Evolutionary conservation across 2,888 invertebrate species (phyloP).

Genomic region (Epiblema foenella): DNA sequence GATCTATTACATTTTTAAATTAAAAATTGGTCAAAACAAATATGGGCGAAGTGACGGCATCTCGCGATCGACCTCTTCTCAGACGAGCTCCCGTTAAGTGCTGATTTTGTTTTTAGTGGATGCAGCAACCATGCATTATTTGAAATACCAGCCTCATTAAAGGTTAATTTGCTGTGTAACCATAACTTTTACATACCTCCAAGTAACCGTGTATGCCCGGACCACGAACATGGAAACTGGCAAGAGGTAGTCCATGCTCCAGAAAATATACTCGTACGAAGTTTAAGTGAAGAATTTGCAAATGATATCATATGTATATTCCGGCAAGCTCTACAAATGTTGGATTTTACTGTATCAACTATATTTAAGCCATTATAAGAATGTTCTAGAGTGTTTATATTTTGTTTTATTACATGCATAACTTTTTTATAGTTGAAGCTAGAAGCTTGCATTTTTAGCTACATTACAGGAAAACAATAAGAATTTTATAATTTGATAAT

Average conservation of each 20-base stretch:
- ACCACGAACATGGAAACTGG: constrained; percentile 6
- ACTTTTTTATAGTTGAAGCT: background rate
- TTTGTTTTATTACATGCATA: background rate
- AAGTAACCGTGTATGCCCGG: constrained; percentile 14
- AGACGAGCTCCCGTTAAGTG: constrained; percentile 6
- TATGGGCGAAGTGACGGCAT: constrained; percentile 13
- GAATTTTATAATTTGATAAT: too few relatives aligned
- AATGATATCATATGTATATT: constrained; percentile 9
- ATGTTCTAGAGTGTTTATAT: background rate
- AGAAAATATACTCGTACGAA: constrained; percentile 15
- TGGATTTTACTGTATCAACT: constrained; percentile 11
- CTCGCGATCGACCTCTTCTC: constrained; percentile 16
- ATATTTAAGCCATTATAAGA: constrained; percentile 13
- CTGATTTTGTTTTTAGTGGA: constrained; percentile 4
- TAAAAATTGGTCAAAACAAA: constrained; percentile 7
- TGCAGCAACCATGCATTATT: background rate
- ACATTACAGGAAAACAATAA: constrained; percentile 1
- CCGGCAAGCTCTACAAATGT: constrained; percentile 8
- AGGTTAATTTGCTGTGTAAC: constrained; percentile 13
- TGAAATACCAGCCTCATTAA: constrained; percentile 8
- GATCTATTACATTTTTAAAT: background rate
- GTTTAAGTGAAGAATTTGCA: constrained; percentile 15
- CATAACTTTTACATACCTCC: constrained; percentile 14
- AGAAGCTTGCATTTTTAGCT: constrained; percentile 4
- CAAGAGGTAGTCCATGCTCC: constrained; percentile 4